Conservation (phyloP, 2,888 invertebrate genomes). For the Troides helena region DNA sequence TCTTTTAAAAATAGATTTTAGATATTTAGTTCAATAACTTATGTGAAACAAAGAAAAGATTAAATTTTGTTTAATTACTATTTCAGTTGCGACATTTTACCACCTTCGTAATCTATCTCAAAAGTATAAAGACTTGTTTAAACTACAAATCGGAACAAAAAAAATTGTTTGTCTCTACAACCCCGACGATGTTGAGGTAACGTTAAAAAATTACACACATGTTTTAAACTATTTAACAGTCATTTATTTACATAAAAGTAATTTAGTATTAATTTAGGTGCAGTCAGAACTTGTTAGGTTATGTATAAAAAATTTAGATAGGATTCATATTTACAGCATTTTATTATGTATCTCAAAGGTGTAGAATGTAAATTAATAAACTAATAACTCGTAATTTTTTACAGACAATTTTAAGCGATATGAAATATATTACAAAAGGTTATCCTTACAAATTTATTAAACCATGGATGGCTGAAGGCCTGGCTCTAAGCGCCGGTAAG, state of each 20-base stretch:
- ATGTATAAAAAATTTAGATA: no score
- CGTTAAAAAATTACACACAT: slow-evolving; percentile 14
- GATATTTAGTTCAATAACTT: not conserved
- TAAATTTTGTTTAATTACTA: not conserved
- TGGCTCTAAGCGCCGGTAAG: slow-evolving; percentile 67
- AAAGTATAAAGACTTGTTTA: slow-evolving; percentile 39
- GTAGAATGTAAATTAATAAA: no score
- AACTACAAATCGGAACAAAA: slow-evolving; percentile 39
- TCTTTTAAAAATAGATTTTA: not conserved
- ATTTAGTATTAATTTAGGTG: no score
- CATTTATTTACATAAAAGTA: no score
- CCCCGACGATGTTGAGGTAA: slow-evolving; percentile 74
- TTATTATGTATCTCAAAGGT: no score
- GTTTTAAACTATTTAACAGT: no score
- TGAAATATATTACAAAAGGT: slow-evolving; percentile 75
- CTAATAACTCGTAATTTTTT: slow-evolving; percentile 31
- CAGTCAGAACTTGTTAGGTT: no score
- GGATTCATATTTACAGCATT: no score
- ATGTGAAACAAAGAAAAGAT: not conserved
- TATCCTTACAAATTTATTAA: slow-evolving; percentile 65
- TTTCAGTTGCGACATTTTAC: slow-evolving; percentile 22
- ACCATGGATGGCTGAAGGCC: slow-evolving; percentile 78
- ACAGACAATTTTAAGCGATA: slow-evolving; percentile 71
- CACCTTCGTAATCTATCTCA: slow-evolving; percentile 39
- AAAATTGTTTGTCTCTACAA: slow-evolving; percentile 53